phyloP scores from a whole-genome alignment of 2,888 invertebrate genomes.

The Cryptocheilus praepositus region DNA sequence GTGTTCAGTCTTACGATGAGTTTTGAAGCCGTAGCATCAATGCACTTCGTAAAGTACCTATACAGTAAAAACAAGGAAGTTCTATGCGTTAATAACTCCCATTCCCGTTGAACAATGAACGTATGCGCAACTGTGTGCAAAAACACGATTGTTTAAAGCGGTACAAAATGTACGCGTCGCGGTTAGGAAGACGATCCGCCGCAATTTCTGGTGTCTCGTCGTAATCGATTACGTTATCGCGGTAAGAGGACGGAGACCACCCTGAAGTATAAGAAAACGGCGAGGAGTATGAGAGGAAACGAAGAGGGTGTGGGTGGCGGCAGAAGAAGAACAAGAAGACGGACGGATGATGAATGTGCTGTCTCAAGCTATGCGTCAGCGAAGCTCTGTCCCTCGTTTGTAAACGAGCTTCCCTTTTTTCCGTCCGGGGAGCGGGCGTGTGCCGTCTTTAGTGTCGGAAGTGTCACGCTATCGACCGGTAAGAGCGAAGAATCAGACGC shows the following conservation, averaged over 20 bases:
- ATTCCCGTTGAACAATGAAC: too few species aligned
- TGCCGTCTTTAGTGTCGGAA: slow-evolving; percentile 38
- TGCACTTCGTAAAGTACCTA: too few species aligned
- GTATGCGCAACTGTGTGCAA: too few species aligned
- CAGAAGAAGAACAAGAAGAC: slow-evolving; percentile 45
- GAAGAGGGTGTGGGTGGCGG: slow-evolving; percentile 32
- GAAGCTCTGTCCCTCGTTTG: slow-evolving; percentile 70
- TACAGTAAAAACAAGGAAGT: too few species aligned
- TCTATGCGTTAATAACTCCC: too few species aligned
- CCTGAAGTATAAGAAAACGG: slow-evolving; percentile 28
- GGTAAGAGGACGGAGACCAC: slow-evolving; percentile 34
- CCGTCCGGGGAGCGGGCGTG: slow-evolving; percentile 15
- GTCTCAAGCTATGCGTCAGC: slow-evolving; percentile 68
- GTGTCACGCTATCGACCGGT: slow-evolving; percentile 22
- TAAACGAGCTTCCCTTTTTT: slow-evolving; percentile 59
- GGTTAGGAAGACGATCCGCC: background rate
- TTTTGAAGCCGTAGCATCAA: too few species aligned
- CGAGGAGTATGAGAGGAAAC: slow-evolving; percentile 19
- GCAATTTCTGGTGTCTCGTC: slow-evolving; percentile 17
- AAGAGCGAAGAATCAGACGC: slow-evolving; percentile 14
- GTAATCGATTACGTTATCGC: slow-evolving; percentile 40
- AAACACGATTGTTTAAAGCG: too few species aligned
- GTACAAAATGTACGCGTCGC: too few species aligned
- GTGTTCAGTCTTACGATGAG: too few species aligned
- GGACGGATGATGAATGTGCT: slow-evolving; percentile 69